These are phyloP conservation scores for Parnassius smintheus DNA, from an alignment of 2,888 invertebrate species.

Conservation along the genomic window DNA sequence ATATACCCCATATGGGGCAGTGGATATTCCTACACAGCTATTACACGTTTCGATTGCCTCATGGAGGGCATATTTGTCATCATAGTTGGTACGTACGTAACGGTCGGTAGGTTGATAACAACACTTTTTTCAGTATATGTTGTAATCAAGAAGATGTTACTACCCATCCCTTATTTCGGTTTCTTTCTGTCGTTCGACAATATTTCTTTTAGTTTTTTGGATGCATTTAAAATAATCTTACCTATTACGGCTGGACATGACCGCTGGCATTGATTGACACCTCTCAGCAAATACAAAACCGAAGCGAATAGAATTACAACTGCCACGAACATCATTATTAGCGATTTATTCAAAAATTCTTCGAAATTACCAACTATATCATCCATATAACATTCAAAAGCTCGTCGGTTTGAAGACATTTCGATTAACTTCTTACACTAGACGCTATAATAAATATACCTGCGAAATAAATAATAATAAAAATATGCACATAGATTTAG, in stretches of 20 bases:
- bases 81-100: no score
- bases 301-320: constrained; percentile 46
- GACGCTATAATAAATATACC: constrained; percentile 69
- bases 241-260: constrained; percentile 16
- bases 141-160: no score
- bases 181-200: no score
- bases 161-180: no score
- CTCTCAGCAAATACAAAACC: constrained; percentile 47
- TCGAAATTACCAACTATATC: constrained; percentile 54
- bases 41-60: no score
- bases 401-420: constrained; percentile 49
- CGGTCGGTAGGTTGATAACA: no score
- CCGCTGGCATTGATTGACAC: constrained; percentile 26
- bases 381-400: constrained; percentile 53
- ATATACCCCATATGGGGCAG: no score
- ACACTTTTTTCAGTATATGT: no score
- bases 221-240: not conserved
- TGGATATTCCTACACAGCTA: no score
- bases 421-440: constrained; percentile 39
- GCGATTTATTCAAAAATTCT: constrained; percentile 51
- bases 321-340: constrained; percentile 49
- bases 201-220: no score
- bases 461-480: constrained; percentile 26
- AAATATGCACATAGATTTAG: not conserved
- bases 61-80: no score